Evolutionary conservation across 30 jellyfish, hydroid and myxozoan genomes (phyloP).

Genomic region (Pelagia noctiluca): DNA sequence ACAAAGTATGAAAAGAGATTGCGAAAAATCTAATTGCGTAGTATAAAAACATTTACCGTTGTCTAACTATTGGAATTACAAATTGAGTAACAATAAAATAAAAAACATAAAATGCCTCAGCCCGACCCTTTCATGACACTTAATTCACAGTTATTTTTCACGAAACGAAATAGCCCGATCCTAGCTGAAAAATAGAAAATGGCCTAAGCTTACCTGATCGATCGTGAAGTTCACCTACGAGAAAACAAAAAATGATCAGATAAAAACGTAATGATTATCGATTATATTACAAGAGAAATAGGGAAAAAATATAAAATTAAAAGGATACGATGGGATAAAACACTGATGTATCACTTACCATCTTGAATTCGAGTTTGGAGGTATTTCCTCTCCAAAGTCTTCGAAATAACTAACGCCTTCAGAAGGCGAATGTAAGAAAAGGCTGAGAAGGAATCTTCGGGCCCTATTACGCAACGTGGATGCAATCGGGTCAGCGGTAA

Average conservation of each 20-base stretch:
- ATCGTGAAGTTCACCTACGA: conserved; percentile 96
- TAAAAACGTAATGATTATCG: neutral
- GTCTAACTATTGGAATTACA: no score
- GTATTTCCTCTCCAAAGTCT: conserved; percentile 35
- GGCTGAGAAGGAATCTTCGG: conserved; percentile 11
- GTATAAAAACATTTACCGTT: no score
- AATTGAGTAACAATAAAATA: no score
- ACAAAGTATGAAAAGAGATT: no score
- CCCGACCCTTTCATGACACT: no score
- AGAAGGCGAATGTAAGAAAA: conserved; percentile 50
- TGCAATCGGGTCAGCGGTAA: conserved; percentile 9
- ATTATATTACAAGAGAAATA: neutral
- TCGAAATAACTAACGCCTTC: conserved; percentile 49
- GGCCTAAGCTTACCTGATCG: conserved; percentile 83
- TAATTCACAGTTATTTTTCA: no score
- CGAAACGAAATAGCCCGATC: no score
- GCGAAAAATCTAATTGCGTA: no score
- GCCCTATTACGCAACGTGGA: conserved; percentile 84
- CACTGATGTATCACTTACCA: conserved; percentile 66
- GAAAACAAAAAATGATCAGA: conserved; percentile 14
- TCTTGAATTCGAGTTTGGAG: conserved; percentile 60
- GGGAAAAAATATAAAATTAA: neutral
- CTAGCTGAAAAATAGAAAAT: neutral
- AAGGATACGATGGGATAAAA: conserved; percentile 27
- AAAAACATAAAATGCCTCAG: no score